Evolutionary conservation across 2,113 vertebrate genomes (phyloP), one percentile per base, ranked within the genome.

Genomic region (Indicator indicator): DNA sequence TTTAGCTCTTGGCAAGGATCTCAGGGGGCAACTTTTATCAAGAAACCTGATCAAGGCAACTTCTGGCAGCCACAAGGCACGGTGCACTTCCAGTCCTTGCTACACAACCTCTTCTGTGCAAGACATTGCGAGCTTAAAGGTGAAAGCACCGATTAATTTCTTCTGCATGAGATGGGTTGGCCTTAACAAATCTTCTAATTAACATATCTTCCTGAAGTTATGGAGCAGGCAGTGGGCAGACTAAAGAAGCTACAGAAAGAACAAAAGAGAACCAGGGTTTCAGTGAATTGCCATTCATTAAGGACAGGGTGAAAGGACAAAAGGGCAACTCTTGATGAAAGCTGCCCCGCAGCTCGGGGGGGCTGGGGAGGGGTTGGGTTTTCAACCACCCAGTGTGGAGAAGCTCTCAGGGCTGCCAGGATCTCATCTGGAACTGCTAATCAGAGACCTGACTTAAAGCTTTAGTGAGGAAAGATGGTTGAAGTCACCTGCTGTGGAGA

Each of bases 241-340:
- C 98, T 98, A 98, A 98, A 98, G 96, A 98, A 98, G 98, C 98
- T 98, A 98, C 84, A 97, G 97, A 97, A 97, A 97, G 96, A 97
- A 97, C 96, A 98, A 97, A 94, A 89, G 88, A 96, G 94, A 96
- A 97, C 96, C 89, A 98, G 83, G 77, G 19, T 96, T 92, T 79
- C 88, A 59, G 91, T 88, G 76, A 88, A 46, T 63, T 92, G 33
- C 54, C 80, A 93, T 54, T 7, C 58, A 59, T 26, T 8, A 36
- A 54, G 94, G 83, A 72, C 38, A 95, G 62, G 78, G 89, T 0
- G 44, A 93, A 55, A 94, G 58, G 73, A 46, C 64, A 62, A 52
- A 54, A 56, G 56, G 0, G 54, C 12, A 44, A 27, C 14, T 10
- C 2, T 6, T 40, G 11, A 40, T 40, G 40, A 40, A 8, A 21